These are phyloP conservation scores for Drosophila cardini DNA, from an alignment of 1,140 invertebrate species.

Conservation along the genomic window DNA sequence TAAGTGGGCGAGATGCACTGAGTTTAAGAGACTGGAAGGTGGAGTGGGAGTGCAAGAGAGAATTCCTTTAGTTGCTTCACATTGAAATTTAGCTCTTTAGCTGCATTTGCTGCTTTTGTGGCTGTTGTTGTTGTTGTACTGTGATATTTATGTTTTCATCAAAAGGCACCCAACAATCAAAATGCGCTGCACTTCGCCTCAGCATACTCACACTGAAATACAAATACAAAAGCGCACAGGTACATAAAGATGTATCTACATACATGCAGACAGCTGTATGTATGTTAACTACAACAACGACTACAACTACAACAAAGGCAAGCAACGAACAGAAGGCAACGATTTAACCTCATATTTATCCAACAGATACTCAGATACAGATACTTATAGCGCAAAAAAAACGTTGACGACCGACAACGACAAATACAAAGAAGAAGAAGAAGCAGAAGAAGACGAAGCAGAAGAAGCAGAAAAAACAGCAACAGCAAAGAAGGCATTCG, in stretches of 20 bases:
- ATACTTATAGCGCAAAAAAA: conserved; percentile 79
- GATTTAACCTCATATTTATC: conserved; percentile 84
- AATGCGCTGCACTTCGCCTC: conserved; percentile 73
- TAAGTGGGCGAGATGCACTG: conserved; percentile 3
- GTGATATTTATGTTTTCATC: conserved; percentile 81
- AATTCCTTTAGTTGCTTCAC: conserved; percentile 46
- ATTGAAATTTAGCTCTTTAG: conserved; percentile 59
- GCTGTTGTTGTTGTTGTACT: conserved; percentile 42
- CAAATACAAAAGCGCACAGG: conserved; percentile 48
- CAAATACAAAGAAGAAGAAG: conserved; percentile 60
- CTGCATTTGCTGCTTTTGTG: conserved; percentile 43
- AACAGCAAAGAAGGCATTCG: conserved; percentile 47
- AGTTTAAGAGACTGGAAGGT: conserved; percentile 5
- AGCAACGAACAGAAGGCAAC: conserved; percentile 70
- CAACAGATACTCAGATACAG: conserved; percentile 70
- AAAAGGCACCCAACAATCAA: conserved; percentile 82
- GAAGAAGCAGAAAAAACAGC: conserved; percentile 27
- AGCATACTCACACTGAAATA: conserved; percentile 37
- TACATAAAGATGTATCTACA: conserved; percentile 39
- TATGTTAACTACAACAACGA: conserved; percentile 33
- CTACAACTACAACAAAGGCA: conserved; percentile 9
- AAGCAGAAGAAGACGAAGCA: conserved; percentile 23
- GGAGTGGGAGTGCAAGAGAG: conserved; percentile 3
- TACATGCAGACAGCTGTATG: conserved; percentile 23
- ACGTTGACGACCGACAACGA: conserved; percentile 50